Evolutionary conservation across 2,113 vertebrate species (phyloP), one percentile per base, ranked within the genome.

Genomic region (Nannospalax galili): DNA sequence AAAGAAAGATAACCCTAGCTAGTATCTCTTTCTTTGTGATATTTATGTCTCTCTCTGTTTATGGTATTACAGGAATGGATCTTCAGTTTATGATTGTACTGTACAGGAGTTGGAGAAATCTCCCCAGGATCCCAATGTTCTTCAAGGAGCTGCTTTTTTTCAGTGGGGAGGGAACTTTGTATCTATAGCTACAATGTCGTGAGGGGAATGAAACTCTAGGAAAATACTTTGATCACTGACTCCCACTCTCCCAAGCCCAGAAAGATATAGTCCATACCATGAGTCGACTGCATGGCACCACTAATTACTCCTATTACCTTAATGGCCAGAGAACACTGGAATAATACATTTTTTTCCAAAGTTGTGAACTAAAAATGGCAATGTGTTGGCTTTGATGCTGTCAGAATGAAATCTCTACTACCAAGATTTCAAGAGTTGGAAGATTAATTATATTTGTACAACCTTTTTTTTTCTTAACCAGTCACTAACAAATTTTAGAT

Each of bases 381-480:
- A 80, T 77, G 9, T 72, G 60, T 84, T 95, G 81, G 80, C 77
- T 97, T 94, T 97, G 96, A 93, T 94, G 86, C 75, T 96, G 79
- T 96, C 93, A 96, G 67, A 95, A 94, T 95, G 80, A 95, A 96
- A 88, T 92, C 62, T 92, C 24, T 7, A 78, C 91, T 94, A 93
- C 62, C 84, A 91, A 93, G 95, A 88, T 90, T 96, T 75, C 3
- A 9, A 91, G 80, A 95, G 60, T 80, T 37, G 58, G 94, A 96
- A 97, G 93, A 98, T 97, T 97, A 97, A 98, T 97, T 98, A 96
- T 97, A 95, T 96, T 98, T 97, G 90, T 78, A 85, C 77, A 98
- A 81, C 35, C 8, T 80, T 94, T 96, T 85, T 85, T 58, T 16
- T 20, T 28, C 78, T 95, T 94, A 95, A 91, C 82, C 48, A 91